phyloP scores from a whole-genome alignment of 92 coral and sea anemone genomes.

The Epizoanthus stellaris region DNA sequence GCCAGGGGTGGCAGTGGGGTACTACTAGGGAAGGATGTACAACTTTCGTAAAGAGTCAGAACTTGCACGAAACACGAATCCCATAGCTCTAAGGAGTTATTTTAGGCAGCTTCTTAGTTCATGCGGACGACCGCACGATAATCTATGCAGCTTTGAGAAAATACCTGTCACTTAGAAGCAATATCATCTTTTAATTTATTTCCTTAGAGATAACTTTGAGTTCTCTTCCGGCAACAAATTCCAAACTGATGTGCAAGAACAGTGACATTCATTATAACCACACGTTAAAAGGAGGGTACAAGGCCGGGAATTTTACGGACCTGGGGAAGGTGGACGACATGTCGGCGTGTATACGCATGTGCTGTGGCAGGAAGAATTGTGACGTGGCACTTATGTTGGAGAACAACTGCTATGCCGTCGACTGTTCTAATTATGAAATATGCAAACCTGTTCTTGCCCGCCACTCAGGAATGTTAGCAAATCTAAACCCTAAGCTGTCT shows the following conservation, averaged over 20 bases:
- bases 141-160: no score
- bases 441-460: slow-evolving; percentile 91
- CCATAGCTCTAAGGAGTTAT: no score
- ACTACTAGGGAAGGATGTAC: no score
- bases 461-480: slow-evolving; percentile 78
- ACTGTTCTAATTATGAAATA: slow-evolving; percentile 67
- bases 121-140: no score
- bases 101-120: no score
- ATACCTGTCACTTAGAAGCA: no score
- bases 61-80: no score
- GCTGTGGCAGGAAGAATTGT: slow-evolving; percentile 91
- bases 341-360: slow-evolving; percentile 91
- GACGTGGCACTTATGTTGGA: slow-evolving; percentile 97
- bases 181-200: neutral
- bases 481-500: slow-evolving; percentile 85
- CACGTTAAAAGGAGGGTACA: slow-evolving; percentile 91
- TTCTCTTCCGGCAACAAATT: slow-evolving; percentile 82
- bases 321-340: slow-evolving; percentile 86
- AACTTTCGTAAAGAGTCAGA: no score
- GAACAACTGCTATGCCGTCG: slow-evolving; percentile 88
- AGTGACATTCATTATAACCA: slow-evolving; percentile 81
- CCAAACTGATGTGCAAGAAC: slow-evolving; percentile 95
- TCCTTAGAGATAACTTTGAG: slow-evolving; percentile 86
- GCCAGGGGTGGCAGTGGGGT: no score
- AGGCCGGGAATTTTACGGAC: slow-evolving; percentile 91